phyloP scores from a whole-genome alignment of 2,113 vertebrate genomes.

The Ardeotis arabs region DNA sequence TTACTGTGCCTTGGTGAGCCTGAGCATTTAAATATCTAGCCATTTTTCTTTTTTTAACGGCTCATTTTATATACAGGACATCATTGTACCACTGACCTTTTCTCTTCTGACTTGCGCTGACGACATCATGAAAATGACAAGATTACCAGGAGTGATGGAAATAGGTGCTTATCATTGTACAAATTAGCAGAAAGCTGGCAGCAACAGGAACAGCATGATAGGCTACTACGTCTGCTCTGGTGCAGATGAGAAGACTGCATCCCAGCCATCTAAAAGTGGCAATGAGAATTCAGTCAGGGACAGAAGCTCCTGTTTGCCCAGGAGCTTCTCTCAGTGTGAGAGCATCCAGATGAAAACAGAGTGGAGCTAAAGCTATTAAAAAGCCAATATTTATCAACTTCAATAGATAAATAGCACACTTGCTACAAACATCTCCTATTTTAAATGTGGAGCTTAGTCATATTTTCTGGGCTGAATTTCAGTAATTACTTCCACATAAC shows the following conservation, averaged over 20 bases:
- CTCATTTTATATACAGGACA: conserved; percentile 32
- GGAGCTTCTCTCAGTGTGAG: neutral
- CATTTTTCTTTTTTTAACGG: conserved; percentile 49
- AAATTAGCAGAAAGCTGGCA: conserved; percentile 59
- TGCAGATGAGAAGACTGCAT: neutral
- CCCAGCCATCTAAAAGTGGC: neutral
- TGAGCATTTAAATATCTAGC: conserved; percentile 3
- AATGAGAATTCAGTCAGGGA: neutral
- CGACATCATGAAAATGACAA: conserved; percentile 53
- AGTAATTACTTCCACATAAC: neutral
- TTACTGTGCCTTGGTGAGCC: conserved; percentile 1
- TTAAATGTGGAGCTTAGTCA: neutral
- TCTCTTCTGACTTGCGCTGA: conserved; percentile 40
- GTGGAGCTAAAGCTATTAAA: neutral
- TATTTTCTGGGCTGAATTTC: neutral
- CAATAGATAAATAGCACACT: neutral
- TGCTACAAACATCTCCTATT: neutral
- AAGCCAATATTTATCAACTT: neutral
- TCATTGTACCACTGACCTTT: conserved; percentile 55
- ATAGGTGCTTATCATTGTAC: conserved; percentile 32
- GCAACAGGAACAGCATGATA: neutral
- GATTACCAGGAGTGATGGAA: conserved; percentile 44
- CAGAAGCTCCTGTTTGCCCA: neutral
- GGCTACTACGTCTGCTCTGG: neutral
- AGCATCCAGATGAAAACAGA: neutral